Evolutionary conservation across 2,888 invertebrate species (phyloP).

Genomic region (Mamestra brassicae): DNA sequence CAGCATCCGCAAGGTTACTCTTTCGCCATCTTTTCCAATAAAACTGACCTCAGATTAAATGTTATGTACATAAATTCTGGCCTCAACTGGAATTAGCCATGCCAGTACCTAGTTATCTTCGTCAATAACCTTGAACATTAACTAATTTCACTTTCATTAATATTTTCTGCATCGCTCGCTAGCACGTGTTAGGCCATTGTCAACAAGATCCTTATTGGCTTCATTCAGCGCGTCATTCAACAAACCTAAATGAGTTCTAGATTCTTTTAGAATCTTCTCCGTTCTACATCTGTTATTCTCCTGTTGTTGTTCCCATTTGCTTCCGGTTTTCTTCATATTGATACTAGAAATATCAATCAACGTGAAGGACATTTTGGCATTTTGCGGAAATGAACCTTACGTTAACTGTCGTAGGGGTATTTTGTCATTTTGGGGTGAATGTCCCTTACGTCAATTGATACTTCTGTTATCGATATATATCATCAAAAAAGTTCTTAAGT

Average conservation of each 20-base stretch:
- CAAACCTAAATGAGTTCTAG: background rate
- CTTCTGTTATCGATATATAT: background rate
- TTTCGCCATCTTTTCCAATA: constrained; percentile 37
- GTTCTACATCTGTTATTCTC: background rate
- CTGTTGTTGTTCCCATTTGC: background rate
- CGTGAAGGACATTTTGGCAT: too few relatives aligned
- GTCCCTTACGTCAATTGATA: too few relatives aligned
- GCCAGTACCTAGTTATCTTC: constrained; percentile 12
- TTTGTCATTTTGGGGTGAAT: too few relatives aligned
- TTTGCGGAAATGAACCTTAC: too few relatives aligned
- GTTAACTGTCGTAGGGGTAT: too few relatives aligned
- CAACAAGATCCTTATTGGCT: background rate
- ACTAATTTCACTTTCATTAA: constrained; percentile 36
- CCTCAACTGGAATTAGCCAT: constrained; percentile 18
- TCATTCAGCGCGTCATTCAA: background rate
- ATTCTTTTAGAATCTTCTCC: background rate
- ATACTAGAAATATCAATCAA: too few relatives aligned
- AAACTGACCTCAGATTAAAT: constrained; percentile 31
- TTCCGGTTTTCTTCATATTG: background rate
- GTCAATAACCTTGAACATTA: constrained; percentile 30
- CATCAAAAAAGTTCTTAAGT: background rate
- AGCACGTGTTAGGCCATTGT: background rate
- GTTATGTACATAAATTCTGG: constrained; percentile 32
- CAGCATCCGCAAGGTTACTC: constrained; percentile 29
- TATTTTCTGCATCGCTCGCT: constrained; percentile 1